phyloP scores from a whole-genome alignment of 2,113 vertebrate species.

The Hippotragus niger region DNA sequence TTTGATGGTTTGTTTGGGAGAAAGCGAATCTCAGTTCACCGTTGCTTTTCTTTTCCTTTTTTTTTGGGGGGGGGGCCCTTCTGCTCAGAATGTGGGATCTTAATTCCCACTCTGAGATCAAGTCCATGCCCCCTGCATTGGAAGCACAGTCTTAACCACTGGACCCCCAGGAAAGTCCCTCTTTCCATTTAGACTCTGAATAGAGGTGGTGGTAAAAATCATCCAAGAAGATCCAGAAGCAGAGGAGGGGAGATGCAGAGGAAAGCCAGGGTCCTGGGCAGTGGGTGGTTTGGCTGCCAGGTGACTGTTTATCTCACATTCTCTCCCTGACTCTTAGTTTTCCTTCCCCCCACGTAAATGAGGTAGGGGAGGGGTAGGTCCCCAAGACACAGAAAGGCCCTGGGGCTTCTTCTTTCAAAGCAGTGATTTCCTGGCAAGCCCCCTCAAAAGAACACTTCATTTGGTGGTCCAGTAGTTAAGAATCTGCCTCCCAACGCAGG shows the following conservation, averaged over 20 bases:
- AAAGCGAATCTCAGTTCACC: background rate
- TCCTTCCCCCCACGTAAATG: background rate
- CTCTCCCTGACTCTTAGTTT: background rate
- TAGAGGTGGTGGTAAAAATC: background rate
- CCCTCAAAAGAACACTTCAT: background rate
- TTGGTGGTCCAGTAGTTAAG: background rate
- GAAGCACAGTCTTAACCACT: background rate
- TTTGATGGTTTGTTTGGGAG: background rate
- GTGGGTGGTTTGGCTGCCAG: no score
- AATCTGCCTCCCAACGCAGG: background rate
- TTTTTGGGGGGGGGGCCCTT: background rate
- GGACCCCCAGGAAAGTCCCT: background rate
- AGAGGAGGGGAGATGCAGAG: background rate
- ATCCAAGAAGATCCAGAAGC: background rate
- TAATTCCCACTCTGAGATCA: background rate
- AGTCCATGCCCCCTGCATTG: background rate
- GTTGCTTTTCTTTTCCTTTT: background rate
- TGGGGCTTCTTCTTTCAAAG: background rate
- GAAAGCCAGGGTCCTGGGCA: background rate
- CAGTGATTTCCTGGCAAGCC: background rate
- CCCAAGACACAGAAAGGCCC: background rate
- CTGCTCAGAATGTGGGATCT: background rate
- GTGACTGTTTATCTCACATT: background rate
- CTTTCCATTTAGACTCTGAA: background rate
- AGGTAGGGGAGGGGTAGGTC: accelerated